Percentiles rank a stretch among this genome's conserved stretches.
Evolutionary conservation across 64 coral and sea anemone genomes (phyloP).

Genomic region (Porites lutea): DNA sequence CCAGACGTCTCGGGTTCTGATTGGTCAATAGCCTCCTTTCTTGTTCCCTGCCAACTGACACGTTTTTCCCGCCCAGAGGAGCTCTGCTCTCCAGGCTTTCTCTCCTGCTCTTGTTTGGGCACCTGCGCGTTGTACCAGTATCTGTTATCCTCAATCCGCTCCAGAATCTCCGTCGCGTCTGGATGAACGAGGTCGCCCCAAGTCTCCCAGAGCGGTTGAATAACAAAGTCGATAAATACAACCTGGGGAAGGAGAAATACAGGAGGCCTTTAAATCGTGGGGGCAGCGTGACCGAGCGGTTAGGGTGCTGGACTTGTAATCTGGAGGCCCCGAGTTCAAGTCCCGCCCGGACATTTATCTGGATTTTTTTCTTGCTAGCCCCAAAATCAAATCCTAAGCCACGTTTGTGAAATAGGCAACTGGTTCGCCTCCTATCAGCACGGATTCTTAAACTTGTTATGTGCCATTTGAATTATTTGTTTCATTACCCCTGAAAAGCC

Average conservation of each 20-base stretch:
- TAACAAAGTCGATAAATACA: constrained; percentile 99
- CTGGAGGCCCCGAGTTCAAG: too few species aligned
- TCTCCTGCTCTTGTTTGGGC: constrained; percentile 87
- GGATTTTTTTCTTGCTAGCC: too few species aligned
- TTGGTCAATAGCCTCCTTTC: constrained; percentile 91
- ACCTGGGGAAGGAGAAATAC: constrained; percentile 44
- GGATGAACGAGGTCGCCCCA: constrained; percentile 96
- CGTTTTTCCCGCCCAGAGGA: constrained; percentile 70
- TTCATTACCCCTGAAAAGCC: too few species aligned
- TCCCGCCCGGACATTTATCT: too few species aligned
- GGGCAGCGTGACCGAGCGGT: too few species aligned
- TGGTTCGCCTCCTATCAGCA: too few species aligned
- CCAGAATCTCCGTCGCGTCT: constrained; percentile 88
- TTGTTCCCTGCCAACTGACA: constrained; percentile 90
- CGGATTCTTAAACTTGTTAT: too few species aligned
- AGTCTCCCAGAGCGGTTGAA: constrained; percentile 97
- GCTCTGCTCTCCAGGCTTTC: constrained; percentile 65
- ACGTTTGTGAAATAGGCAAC: too few species aligned
- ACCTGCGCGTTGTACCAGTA: constrained; percentile 99
- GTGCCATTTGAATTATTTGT: too few species aligned
- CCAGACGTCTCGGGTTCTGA: constrained; percentile 91
- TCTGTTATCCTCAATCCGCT: constrained; percentile 95
- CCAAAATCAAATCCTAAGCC: too few species aligned
- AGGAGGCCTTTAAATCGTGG: neutral
- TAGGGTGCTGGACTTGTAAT: too few species aligned